Conservation (phyloP, 2,113 vertebrate genomes). For the Sylvilagus bachmani region DNA sequence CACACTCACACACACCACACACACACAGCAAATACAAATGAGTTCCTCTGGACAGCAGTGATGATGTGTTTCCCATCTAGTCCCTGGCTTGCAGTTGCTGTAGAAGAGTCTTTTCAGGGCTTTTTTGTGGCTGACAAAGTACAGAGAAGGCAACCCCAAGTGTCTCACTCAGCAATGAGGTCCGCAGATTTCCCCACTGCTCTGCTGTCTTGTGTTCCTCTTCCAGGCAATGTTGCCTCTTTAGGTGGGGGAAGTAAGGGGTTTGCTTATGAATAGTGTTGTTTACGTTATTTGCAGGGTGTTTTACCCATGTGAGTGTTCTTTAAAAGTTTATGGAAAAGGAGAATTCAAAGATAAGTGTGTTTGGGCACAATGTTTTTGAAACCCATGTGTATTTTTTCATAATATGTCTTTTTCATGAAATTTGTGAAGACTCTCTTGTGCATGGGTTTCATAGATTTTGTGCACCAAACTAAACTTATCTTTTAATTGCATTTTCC, state of each 20-base stretch:
- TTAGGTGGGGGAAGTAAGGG: not conserved
- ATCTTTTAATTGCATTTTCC: too few relatives aligned
- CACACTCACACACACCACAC: not conserved
- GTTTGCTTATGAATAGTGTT: fast-evolving
- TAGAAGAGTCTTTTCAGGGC: not conserved
- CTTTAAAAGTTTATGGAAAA: too few relatives aligned
- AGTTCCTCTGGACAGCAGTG: not conserved
- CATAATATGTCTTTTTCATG: too few relatives aligned
- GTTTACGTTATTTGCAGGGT: not conserved
- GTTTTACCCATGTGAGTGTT: not conserved
- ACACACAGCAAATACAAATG: not conserved
- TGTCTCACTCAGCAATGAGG: not conserved
- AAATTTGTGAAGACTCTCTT: too few relatives aligned
- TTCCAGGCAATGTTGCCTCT: not conserved
- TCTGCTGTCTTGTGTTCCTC: fast-evolving
- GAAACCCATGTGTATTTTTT: too few relatives aligned
- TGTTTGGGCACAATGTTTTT: too few relatives aligned
- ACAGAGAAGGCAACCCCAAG: not conserved
- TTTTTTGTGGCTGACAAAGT: not conserved
- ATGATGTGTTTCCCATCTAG: fast-evolving
- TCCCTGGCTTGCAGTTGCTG: not conserved
- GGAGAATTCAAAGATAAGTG: too few relatives aligned
- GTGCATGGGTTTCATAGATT: too few relatives aligned
- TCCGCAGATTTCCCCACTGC: fast-evolving
- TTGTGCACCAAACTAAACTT: too few relatives aligned